A percentile compares a stretch with the other conserved stretches of the same genome.
phyloP scores from a whole-genome alignment of 1,140 invertebrate genomes.

The Apis florea region DNA sequence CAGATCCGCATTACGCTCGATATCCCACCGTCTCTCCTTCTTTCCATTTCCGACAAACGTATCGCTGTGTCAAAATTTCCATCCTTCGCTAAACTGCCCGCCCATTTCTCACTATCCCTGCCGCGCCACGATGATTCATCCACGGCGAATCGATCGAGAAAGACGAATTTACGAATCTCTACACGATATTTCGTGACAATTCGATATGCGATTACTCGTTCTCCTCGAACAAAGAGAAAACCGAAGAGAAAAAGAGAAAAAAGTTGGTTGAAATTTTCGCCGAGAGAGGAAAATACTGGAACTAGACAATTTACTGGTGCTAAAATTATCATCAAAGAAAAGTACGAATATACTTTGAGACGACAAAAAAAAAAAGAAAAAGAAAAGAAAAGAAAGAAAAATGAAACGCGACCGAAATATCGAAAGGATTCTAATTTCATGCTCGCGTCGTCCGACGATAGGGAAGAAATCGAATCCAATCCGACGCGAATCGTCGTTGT shows the following conservation, averaged over 20 bases:
- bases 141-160: too few relatives aligned
- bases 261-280: slow-evolving; percentile 43
- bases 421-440: background rate
- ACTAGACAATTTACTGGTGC: slow-evolving; percentile 8
- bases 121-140: too few relatives aligned
- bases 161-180: too few relatives aligned
- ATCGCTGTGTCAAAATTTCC: too few relatives aligned
- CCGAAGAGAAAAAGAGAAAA: too few relatives aligned
- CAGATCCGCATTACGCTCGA: slow-evolving; percentile 57
- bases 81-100: too few relatives aligned
- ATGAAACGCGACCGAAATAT: background rate
- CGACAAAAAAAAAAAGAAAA: too few relatives aligned
- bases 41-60: background rate
- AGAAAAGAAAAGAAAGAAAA: slow-evolving; percentile 14
- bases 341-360: background rate
- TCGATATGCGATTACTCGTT: background rate
- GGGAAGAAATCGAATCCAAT: background rate
- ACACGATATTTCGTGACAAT: too few relatives aligned
- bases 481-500: slow-evolving; percentile 18
- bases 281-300: background rate
- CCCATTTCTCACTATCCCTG: too few relatives aligned
- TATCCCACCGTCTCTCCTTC: slow-evolving; percentile 20
- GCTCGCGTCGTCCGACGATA: too few relatives aligned
- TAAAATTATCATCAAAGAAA: slow-evolving; percentile 6
- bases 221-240: background rate